Percentiles rank a stretch among this genome's conserved stretches.
Conservation (phyloP, 2,797 vertebrate genomes). For the Clamator glandarius region DNA sequence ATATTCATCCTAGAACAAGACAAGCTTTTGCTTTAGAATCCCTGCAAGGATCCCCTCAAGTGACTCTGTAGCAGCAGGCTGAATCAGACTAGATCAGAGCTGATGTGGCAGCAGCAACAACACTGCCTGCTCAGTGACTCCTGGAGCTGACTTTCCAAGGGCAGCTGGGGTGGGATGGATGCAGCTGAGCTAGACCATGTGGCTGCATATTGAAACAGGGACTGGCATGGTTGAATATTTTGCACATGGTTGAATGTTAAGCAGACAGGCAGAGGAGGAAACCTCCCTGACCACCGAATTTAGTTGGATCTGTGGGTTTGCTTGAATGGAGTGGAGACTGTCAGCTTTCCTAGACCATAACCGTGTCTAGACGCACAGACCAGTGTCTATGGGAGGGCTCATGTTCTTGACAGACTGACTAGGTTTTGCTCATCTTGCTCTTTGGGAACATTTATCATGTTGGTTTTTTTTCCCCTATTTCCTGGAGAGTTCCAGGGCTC, state of each 20-base stretch:
- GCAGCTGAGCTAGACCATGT: neutral
- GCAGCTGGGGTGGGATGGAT: neutral
- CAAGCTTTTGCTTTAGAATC: conserved; percentile 20
- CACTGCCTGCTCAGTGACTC: neutral
- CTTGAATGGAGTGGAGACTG: neutral
- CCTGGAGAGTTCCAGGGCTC: neutral
- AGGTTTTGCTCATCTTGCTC: neutral
- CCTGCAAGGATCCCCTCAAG: conserved; percentile 28
- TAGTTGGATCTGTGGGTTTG: neutral
- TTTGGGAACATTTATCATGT: neutral
- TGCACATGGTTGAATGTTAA: neutral
- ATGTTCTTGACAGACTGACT: neutral
- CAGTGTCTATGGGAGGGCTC: neutral
- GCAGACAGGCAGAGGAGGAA: neutral
- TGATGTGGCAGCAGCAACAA: conserved; percentile 56
- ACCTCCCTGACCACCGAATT: neutral
- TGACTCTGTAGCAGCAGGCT: conserved; percentile 39
- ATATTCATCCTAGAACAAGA: conserved; percentile 26
- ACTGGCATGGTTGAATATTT: neutral
- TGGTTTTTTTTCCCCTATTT: neutral
- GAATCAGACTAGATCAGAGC: conserved; percentile 46
- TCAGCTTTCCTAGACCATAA: neutral
- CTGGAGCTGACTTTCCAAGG: neutral
- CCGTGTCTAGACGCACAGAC: neutral
- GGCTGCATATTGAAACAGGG: neutral